These are phyloP conservation scores for Sphenodon punctatus DNA, from an alignment of 2,797 vertebrate species.

Conservation along the genomic window DNA sequence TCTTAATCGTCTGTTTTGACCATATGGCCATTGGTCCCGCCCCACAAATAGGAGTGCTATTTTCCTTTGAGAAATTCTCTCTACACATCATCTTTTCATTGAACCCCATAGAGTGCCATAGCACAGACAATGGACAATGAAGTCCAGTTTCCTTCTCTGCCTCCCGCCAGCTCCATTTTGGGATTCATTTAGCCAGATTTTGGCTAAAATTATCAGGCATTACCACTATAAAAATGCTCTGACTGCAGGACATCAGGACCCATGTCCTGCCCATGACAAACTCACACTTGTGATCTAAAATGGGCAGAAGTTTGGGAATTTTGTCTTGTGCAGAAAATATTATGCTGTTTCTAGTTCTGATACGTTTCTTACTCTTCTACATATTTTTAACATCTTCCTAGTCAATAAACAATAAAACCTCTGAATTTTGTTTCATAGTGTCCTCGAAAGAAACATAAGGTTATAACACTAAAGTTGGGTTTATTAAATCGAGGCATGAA, in stretches of 20 bases:
- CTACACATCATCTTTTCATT: not conserved
- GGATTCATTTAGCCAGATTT: not conserved
- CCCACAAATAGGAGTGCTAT: not conserved
- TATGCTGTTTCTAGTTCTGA: not conserved
- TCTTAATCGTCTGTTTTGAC: not conserved
- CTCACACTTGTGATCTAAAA: not conserved
- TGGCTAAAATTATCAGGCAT: not conserved
- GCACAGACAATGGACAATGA: not conserved
- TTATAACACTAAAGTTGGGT: constrained; percentile 26
- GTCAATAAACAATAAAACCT: constrained; percentile 47
- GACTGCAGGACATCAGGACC: not conserved
- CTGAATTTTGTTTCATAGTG: not conserved
- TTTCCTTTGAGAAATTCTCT: not conserved
- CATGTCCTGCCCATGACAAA: not conserved
- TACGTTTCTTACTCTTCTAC: not conserved
- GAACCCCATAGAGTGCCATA: not conserved
- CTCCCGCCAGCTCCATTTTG: not conserved
- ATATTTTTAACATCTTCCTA: not conserved
- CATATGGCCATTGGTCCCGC: not conserved
- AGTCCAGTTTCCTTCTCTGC: not conserved
- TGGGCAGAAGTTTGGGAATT: not conserved
- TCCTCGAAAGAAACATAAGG: constrained; percentile 23
- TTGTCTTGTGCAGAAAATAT: not conserved
- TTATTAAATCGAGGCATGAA: constrained; percentile 60
- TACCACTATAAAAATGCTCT: not conserved